These are phyloP conservation scores for Oxyruncus cristatus DNA, from an alignment of 2,113 vertebrate genomes.

Conservation along the genomic window DNA sequence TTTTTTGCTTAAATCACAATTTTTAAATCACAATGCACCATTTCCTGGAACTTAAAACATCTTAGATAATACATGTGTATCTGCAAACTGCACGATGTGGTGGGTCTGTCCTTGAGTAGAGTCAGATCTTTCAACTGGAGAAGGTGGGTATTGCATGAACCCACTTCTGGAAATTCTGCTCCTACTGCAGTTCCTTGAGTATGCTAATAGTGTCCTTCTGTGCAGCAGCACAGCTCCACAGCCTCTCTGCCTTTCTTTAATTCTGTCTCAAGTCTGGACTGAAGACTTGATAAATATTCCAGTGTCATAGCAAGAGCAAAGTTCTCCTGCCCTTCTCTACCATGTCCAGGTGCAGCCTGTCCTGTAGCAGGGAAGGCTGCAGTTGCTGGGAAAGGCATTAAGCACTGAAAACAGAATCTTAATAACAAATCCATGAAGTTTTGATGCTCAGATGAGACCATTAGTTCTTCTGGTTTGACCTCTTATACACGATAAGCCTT, in stretches of 20 bases:
- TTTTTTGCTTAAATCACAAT: neutral
- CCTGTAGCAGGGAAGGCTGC: neutral
- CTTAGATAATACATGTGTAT: neutral
- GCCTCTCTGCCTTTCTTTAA: neutral
- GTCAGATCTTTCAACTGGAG: neutral
- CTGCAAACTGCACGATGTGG: neutral
- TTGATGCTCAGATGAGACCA: neutral
- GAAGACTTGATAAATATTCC: neutral
- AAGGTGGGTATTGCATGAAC: accelerated
- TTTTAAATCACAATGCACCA: neutral
- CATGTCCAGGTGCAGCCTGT: neutral
- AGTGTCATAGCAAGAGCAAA: neutral
- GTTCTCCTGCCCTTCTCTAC: neutral
- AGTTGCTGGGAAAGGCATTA: neutral
- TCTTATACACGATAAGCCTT: neutral
- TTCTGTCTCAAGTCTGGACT: neutral
- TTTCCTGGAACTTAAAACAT: neutral
- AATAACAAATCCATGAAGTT: neutral
- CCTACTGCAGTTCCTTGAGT: neutral
- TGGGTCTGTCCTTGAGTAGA: neutral
- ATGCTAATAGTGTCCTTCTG: neutral
- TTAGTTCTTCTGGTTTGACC: neutral
- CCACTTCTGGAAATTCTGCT: neutral
- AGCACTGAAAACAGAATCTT: neutral
- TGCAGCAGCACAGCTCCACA: neutral